Base-by-base conservation (phyloP, 1,140 invertebrate genomes). In the Lepidurus apus region DNA sequence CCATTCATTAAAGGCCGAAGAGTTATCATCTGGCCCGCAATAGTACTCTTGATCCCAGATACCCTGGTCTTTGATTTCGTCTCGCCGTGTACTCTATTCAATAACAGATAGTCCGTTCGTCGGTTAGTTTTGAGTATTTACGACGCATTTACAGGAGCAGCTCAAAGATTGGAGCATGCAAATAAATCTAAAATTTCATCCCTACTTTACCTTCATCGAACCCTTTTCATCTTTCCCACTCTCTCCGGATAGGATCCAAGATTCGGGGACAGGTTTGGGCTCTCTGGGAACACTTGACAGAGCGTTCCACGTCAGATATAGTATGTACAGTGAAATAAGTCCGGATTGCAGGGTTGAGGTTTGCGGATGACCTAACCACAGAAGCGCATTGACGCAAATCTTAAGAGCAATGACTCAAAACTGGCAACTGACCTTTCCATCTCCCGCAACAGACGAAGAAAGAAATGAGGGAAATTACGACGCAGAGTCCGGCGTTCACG, bases 1-100 rank as follows among this genome's bases (percentile, higher is more conserved):
- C 21, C 85, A 85, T 77, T 82, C 82, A 43, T 85, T 81, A 21
- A 74, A 80, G 43, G 75, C 78, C 47, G 83, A 82, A 80, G 83
- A 43, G 17, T 43, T 75, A 79, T 80, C 80, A 24, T 53, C 80
- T 65, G 80, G 80, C 43, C 80, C 80, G 43, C 80, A 80, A 42
- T 80, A 80, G 21, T 65, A 80, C 47, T 76, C 76, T 65, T 80
- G 80, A 8, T 79, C 78, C 43, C 73, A 83, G 77, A 74, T 79
- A 26, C 77, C 81, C 77, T 77, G 73, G 80, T 78, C 80, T 74
- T 80, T 43, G 2, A 44, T 21, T 21, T 65, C 53, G 53, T 65
- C 13, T 65, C 13, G 17, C 53, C 21, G 13, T 17, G 21, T 3
- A 65, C 7, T 65, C 6, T 13, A 65, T 7, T n/a, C 13, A 21